phyloP scores from a whole-genome alignment of 2,113 vertebrate species.

The Coptodon bakossiorum region DNA sequence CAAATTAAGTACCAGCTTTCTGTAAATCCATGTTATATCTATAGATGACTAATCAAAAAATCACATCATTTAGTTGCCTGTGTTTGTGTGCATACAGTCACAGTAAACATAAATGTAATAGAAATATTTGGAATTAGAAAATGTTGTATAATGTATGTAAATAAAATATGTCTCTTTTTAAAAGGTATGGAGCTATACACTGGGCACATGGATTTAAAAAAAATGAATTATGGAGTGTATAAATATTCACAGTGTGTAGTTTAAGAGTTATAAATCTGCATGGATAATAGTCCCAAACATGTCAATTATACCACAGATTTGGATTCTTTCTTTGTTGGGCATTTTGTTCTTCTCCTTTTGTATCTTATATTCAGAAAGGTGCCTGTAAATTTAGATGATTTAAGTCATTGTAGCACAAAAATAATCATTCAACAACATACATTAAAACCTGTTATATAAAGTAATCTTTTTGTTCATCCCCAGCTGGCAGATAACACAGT shows the following conservation, averaged over 20 bases:
- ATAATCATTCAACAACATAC: neutral
- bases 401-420: neutral
- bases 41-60: neutral
- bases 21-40: neutral
- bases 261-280: neutral
- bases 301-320: neutral
- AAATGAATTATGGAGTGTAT: neutral
- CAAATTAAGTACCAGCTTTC: neutral
- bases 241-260: neutral
- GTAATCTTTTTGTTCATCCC: neutral
- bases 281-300: neutral
- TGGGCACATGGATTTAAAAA: neutral
- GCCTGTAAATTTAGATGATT: neutral
- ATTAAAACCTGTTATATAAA: neutral
- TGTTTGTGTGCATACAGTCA: neutral
- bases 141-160: neutral
- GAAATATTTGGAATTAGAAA: neutral
- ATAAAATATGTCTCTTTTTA: neutral
- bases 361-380: neutral
- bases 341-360: neutral
- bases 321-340: neutral
- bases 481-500: constrained; percentile 40
- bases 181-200: neutral
- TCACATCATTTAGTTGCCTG: neutral
- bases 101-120: neutral